Evolutionary conservation across 2,113 vertebrate genomes (phyloP).

Genomic region (Tamias sibiricus): DNA sequence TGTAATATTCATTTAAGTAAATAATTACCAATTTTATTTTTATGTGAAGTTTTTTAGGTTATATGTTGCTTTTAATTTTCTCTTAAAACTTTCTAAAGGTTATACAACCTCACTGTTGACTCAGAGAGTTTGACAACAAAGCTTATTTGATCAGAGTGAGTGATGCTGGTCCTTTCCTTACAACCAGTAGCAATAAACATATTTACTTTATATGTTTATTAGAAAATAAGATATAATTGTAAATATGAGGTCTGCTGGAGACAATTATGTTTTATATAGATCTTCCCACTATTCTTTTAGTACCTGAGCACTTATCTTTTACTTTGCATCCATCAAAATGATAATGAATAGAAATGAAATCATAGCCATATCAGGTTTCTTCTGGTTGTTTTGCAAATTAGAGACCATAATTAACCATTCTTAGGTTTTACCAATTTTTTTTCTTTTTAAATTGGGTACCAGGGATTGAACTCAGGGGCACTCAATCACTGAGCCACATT

Average conservation of each 20-base stretch:
- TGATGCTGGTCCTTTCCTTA: background rate
- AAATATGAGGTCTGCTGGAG: background rate
- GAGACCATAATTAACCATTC: background rate
- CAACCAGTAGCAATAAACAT: background rate
- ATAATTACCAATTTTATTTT: slow-evolving; percentile 34
- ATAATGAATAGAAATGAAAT: background rate
- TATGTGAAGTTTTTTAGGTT: background rate
- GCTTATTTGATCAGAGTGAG: background rate
- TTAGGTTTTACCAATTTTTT: background rate
- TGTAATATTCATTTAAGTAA: slow-evolving; percentile 40
- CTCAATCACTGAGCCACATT: too few relatives aligned
- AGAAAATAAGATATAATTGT: background rate
- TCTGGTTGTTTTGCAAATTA: slow-evolving; percentile 13
- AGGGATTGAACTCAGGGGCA: too few relatives aligned
- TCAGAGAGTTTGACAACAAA: slow-evolving; percentile 31
- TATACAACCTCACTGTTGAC: background rate
- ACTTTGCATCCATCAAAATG: background rate
- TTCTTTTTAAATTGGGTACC: too few relatives aligned
- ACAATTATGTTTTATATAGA: background rate
- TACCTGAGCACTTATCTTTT: background rate
- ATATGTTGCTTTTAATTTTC: background rate
- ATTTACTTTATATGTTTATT: background rate
- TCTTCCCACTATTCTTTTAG: background rate
- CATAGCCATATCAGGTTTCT: background rate
- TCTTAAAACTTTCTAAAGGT: background rate